Evolutionary conservation across 2,888 invertebrate species (phyloP).

Genomic region (Thelaira solivaga): DNA sequence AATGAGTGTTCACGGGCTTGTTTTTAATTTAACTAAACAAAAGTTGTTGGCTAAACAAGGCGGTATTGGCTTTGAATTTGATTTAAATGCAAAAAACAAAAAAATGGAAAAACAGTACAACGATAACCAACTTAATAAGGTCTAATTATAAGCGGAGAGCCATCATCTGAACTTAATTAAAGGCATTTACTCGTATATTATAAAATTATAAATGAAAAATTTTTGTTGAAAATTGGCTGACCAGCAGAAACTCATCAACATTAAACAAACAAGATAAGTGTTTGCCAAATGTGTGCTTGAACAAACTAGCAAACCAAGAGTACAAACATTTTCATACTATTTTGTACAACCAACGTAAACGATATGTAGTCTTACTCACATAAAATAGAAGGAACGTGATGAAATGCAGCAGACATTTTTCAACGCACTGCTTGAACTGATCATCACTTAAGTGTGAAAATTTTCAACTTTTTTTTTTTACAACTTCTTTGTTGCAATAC

Average conservation of each 20-base stretch:
- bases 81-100: neutral
- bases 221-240: constrained; percentile 17
- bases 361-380: constrained; percentile 5
- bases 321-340: neutral
- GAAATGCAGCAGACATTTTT: constrained; percentile 34
- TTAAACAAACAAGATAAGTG: constrained; percentile 30
- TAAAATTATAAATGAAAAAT: neutral
- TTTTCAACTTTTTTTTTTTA: constrained; percentile 35
- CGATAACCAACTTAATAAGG: too few relatives aligned
- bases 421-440: constrained; percentile 28
- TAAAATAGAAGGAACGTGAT: constrained; percentile 42
- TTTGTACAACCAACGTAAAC: too few relatives aligned
- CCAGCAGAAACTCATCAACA: constrained; percentile 29
- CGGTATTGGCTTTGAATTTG: constrained; percentile 17
- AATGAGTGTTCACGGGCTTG: neutral
- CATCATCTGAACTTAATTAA: constrained; percentile 46
- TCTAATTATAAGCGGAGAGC: too few relatives aligned
- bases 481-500: constrained; percentile 2
- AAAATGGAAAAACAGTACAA: too few relatives aligned
- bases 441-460: constrained; percentile 62
- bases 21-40: constrained; percentile 7
- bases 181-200: constrained; percentile 26
- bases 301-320: neutral
- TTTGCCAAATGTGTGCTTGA: constrained; percentile 11
- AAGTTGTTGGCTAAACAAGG: neutral